These are phyloP conservation scores for Ameiurus melas DNA, from an alignment of 2,113 vertebrate genomes.

Conservation along the genomic window DNA sequence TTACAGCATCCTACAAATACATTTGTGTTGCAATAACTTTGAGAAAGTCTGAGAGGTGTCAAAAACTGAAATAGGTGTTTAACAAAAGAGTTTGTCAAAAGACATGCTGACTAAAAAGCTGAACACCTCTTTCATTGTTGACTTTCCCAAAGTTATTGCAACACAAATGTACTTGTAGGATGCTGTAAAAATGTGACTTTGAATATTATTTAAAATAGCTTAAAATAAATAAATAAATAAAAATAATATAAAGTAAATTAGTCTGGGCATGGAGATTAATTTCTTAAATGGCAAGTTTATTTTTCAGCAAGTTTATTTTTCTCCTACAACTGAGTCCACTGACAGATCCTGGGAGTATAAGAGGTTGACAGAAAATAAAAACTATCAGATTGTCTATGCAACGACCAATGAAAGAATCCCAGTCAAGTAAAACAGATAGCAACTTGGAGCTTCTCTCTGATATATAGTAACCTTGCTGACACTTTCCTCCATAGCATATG, in stretches of 20 bases:
- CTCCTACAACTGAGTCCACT: too few relatives aligned
- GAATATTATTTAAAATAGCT: too few relatives aligned
- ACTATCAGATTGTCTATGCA: conserved; percentile 82
- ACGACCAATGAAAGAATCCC: conserved; percentile 73
- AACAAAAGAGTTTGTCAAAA: not conserved
- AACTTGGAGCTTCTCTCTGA: conserved; percentile 78
- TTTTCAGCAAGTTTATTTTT: too few relatives aligned
- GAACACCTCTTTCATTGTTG: not conserved
- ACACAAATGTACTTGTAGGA: too few relatives aligned
- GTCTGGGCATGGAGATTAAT: not conserved
- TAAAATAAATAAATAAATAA: too few relatives aligned
- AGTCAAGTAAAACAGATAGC: conserved; percentile 75
- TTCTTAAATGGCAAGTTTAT: not conserved
- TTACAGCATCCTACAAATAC: too few relatives aligned
- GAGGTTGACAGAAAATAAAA: not conserved
- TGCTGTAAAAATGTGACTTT: too few relatives aligned
- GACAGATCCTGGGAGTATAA: not conserved
- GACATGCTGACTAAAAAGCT: not conserved
- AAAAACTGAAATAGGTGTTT: too few relatives aligned
- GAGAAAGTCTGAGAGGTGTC: too few relatives aligned
- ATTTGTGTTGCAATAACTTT: too few relatives aligned
- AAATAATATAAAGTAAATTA: too few relatives aligned
- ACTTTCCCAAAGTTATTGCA: not conserved
- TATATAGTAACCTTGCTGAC: conserved; percentile 82
- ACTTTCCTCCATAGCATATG: conserved; percentile 73